phyloP scores from a whole-genome alignment of 2,797 vertebrate species.

The Florisuga fusca region DNA sequence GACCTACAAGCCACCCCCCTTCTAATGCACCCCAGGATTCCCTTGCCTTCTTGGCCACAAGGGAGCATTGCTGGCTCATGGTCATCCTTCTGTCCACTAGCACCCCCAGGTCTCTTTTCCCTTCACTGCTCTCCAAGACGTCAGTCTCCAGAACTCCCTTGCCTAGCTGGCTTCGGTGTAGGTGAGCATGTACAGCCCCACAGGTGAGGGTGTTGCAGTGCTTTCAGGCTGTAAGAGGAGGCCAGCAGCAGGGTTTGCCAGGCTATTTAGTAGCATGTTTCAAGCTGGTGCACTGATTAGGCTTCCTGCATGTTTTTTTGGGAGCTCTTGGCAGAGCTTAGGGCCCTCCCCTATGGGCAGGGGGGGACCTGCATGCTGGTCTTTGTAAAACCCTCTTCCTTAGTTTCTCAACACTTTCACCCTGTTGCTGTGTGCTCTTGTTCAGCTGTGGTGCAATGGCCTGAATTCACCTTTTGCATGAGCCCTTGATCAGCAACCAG shows the following conservation, averaged over 20 bases:
- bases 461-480: fast-evolving
- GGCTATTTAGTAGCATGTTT: neutral
- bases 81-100: no score
- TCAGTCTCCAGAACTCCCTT: neutral
- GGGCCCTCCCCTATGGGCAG: fast-evolving
- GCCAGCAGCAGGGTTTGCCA: neutral
- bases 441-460: neutral
- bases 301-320: neutral
- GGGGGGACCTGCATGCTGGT: neutral
- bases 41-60: no score
- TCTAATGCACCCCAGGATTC: no score
- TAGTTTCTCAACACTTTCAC: neutral
- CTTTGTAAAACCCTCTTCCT: neutral
- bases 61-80: no score
- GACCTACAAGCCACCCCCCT: no score
- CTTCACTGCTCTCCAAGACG: no score
- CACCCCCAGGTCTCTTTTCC: no score
- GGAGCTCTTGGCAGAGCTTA: neutral
- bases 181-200: fast-evolving
- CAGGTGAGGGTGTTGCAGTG: no score
- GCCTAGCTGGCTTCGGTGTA: fast-evolving
- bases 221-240: neutral
- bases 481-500: neutral
- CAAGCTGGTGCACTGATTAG: neutral
- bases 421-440: neutral